Percentiles rank a stretch among this genome's conserved stretches.
phyloP scores from a whole-genome alignment of 1,140 invertebrate genomes.

The Musca domestica region DNA sequence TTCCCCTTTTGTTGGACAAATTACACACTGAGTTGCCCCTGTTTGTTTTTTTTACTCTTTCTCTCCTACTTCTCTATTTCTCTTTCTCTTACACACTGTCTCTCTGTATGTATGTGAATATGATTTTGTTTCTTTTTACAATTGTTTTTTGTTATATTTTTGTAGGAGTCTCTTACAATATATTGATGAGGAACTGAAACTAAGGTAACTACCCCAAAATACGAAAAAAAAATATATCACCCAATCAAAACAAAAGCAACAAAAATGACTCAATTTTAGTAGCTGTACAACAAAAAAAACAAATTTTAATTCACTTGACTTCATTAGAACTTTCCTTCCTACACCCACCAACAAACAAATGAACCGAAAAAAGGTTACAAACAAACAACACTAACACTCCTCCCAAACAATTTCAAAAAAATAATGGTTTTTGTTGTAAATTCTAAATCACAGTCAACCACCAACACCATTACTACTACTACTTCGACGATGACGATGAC shows the following conservation, averaged over 20 bases:
- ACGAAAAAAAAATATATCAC: no score
- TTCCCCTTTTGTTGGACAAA: neutral
- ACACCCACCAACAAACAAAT: no score
- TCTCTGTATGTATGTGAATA: neutral
- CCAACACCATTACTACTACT: no score
- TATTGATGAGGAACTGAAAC: slow-evolving; percentile 94
- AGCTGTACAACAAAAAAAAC: no score
- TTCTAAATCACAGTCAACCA: no score
- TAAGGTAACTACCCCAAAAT: slow-evolving; percentile 72
- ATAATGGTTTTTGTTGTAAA: no score
- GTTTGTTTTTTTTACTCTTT: neutral
- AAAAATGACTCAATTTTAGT: neutral
- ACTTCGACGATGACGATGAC: no score
- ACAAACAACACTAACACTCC: no score
- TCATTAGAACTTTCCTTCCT: no score
- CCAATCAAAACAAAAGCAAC: slow-evolving; percentile 3
- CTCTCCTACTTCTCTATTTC: slow-evolving; percentile 10
- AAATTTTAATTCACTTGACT: no score
- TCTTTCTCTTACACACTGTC: slow-evolving; percentile 18
- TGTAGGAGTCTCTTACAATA: slow-evolving; percentile 95
- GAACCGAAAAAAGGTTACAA: no score
- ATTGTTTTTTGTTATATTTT: slow-evolving; percentile 57
- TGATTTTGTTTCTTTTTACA: slow-evolving; percentile 42
- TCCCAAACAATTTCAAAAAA: no score
- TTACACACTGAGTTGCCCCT: neutral